Conservation (phyloP, 2,888 invertebrate genomes). For the Sphaerophoria taeniata region DNA sequence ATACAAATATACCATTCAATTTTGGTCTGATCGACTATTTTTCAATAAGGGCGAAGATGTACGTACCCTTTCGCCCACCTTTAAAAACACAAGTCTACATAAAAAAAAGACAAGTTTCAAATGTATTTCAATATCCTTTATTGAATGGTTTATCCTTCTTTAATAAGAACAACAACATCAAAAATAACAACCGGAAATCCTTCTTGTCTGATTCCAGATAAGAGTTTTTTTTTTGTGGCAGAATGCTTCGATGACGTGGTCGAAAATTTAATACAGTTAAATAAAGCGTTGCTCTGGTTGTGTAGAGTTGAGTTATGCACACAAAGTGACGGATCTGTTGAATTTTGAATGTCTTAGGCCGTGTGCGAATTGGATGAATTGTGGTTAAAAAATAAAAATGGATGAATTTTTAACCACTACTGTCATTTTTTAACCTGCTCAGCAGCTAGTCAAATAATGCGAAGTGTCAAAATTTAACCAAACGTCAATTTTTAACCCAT, state of each 20-base stretch:
- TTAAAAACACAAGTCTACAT: conserved; percentile 29
- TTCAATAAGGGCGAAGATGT: conserved; percentile 25
- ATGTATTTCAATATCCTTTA: conserved; percentile 65
- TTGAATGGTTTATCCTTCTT: conserved; percentile 54
- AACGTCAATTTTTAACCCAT: too few relatives aligned
- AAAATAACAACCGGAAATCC: conserved; percentile 48
- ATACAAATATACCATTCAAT: background rate
- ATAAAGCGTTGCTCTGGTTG: background rate
- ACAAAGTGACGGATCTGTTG: too few relatives aligned
- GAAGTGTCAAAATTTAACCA: too few relatives aligned
- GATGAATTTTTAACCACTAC: too few relatives aligned
- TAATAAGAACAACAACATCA: conserved; percentile 8
- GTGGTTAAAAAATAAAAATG: too few relatives aligned
- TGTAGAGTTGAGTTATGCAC: too few relatives aligned
- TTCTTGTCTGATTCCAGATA: conserved; percentile 35
- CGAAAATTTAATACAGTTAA: background rate
- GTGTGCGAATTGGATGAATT: too few relatives aligned
- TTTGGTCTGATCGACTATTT: conserved; percentile 24
- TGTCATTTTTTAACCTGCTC: too few relatives aligned
- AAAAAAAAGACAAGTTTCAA: conserved; percentile 27
- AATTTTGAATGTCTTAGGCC: too few relatives aligned
- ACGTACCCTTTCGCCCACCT: background rate
- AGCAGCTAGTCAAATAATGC: too few relatives aligned
- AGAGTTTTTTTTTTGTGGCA: background rate
- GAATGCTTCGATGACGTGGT: conserved; percentile 15